Base-by-base conservation (phyloP, 2,888 invertebrate genomes). In the Arge pagana region DNA sequence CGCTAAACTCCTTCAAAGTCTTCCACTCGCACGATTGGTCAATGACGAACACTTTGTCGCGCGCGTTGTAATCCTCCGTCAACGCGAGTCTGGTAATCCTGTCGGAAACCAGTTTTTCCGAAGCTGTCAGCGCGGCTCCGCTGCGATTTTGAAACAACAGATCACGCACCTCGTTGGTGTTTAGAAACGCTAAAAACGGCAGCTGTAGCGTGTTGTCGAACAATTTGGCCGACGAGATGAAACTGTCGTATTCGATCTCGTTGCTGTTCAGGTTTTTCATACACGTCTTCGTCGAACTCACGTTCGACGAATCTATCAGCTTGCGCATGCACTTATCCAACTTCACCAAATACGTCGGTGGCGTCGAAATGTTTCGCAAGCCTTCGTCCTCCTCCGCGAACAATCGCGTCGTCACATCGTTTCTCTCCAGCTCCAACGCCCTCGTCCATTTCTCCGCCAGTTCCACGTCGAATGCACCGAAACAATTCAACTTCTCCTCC, bases 401-500 rank as follows among this genome's bases (percentile, higher is more conserved):
- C 16, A 13, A 4, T n/a, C 7, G 8, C 40, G 7, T 3, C 13
- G 4, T 33, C 4, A 13, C 7, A n/a, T n/a, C n/a, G n/a, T 33
- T 15, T 7, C 7, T 13, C 4, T 13, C 15, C 13, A 30, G 42
- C 13, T n/a, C 11, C 15, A 45, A 35, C 4, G 31, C n/a, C 3
- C 1, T n/a, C 8, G 5, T 33, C 45, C 45, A 45, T 35, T 45
- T 45, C 6, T 45, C 45, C 13, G 45, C 33, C 6, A 45, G 10
- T n/a, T 13, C 23, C n/a, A n/a, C 18, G 28, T 45, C 45, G 5
- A 45, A n/a, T 16, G 31, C 33, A 1, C 31, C 10, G 8, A 45
- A 45, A 33, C 45, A 45, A 35, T 45, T 45, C 1, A 45, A 15
- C 3, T 33, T 23, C n/a, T 45, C 45, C 28, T 45, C 45, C 13